phyloP scores from a whole-genome alignment of 2,888 invertebrate species.

The Auanema freiburgensis region DNA sequence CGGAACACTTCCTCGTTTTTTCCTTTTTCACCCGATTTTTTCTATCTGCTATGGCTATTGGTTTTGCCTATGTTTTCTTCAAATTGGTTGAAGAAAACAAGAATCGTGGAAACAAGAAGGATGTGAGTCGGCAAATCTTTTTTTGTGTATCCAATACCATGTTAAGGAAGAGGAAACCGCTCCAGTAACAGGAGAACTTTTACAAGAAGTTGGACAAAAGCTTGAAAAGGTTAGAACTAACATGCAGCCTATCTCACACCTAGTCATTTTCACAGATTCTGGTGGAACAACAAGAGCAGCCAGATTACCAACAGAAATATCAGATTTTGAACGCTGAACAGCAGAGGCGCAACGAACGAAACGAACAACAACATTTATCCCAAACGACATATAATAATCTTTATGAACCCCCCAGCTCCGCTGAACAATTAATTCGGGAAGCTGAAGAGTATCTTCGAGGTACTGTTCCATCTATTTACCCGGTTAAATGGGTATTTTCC shows the following conservation, averaged over 20 bases:
- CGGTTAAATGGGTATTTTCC: not conserved
- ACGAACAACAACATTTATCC: not conserved
- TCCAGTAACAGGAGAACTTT: no score
- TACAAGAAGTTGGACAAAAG: no score
- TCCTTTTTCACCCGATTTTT: slow-evolving; percentile 45
- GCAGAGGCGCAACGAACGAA: not conserved
- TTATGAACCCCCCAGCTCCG: slow-evolving; percentile 27
- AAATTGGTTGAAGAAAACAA: slow-evolving; percentile 55
- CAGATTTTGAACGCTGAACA: no score
- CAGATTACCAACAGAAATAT: no score
- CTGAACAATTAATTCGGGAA: slow-evolving; percentile 37
- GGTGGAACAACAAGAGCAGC: no score
- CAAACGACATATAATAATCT: slow-evolving; percentile 5
- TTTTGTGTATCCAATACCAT: not conserved
- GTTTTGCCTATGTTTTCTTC: slow-evolving; percentile 56
- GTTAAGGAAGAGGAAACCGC: no score
- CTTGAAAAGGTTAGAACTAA: no score
- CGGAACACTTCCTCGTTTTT: slow-evolving; percentile 58
- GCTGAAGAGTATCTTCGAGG: slow-evolving; percentile 33
- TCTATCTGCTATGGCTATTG: slow-evolving; percentile 51
- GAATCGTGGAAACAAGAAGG: slow-evolving; percentile 34
- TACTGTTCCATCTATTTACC: not conserved
- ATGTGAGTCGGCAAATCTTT: not conserved
- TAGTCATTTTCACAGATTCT: no score
- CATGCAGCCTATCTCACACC: no score